Base-by-base conservation (phyloP, 2,113 vertebrate species). In the Lonchura striata region DNA sequence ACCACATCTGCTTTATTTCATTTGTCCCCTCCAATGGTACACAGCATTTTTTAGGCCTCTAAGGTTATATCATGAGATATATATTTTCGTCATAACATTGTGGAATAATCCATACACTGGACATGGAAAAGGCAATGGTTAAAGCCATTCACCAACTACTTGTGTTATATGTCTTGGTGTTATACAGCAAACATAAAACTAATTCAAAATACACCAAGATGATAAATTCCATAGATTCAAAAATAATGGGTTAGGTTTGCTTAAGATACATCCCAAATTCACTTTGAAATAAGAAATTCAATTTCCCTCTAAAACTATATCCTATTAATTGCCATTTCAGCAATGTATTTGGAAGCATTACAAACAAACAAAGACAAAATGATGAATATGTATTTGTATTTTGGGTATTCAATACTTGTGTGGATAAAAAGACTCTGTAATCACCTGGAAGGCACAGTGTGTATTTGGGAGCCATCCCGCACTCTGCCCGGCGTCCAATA, bases 251-350 rank as follows among this genome's bases (percentile, higher is more conserved):
- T 16, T 16, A 61, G 28, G n/a, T n/a, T n/a, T n/a, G n/a, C n/a
- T n/a, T n/a, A n/a, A n/a, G n/a, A n/a, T n/a, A n/a, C 4, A 68
- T 12, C 37, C 19, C 23, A 72, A 37, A 37, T n/a, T 52, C 23
- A 56, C 8, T 84, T 47, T 57, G 17, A 84, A 81, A 21, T 53
- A 19, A 22, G 31, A 63, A 76, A 77, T 68, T 61, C 35, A 57
- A 49, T 6, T 3, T 1, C 3, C 3, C 24, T 63, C 21, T n/a
- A 44, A 53, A 85, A n/a, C 6, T 6, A 1, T 25, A 47, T 24
- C 6, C 22, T 7, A 88, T 5, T 72, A 80, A 61, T 52, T 41
- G 6, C 7, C 39, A 60, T 42, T 66, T 66, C 42, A 71, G 15
- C 17, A 52, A 84, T 14, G 8, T 12, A n/a, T 37, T 50, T 61